Evolutionary conservation across 2,888 invertebrate species (phyloP).

Genomic region (Rhagonycha fulva): DNA sequence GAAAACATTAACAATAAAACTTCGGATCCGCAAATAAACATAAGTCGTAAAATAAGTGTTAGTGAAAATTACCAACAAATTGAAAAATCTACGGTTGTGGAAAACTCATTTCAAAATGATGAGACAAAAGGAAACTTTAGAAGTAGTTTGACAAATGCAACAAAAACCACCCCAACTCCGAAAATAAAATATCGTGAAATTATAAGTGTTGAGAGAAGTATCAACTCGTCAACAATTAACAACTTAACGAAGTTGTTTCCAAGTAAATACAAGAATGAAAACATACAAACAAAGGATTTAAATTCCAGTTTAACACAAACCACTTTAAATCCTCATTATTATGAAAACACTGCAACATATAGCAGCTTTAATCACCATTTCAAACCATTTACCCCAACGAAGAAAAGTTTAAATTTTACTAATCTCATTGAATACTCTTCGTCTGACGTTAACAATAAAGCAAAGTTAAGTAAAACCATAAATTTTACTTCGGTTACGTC

Average conservation of each 20-base stretch:
- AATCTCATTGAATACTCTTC: neutral
- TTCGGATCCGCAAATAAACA: neutral
- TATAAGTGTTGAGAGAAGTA: neutral
- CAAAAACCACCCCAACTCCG: neutral
- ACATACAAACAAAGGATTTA: neutral
- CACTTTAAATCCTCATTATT: neutral
- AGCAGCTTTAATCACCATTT: conserved; percentile 1
- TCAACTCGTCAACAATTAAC: neutral
- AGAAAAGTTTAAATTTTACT: neutral
- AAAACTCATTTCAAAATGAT: neutral
- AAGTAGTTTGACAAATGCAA: neutral
- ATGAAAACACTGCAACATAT: neutral
- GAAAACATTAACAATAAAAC: conserved; percentile 4
- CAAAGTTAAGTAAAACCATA: neutral
- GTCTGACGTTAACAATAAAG: neutral
- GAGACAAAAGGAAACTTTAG: neutral
- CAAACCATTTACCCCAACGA: neutral
- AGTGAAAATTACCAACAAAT: neutral
- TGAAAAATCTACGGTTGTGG: neutral
- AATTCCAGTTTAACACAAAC: neutral
- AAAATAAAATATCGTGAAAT: neutral
- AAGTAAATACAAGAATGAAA: neutral
- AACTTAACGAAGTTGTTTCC: neutral
- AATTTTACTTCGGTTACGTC: neutral
- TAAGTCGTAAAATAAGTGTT: neutral